Percentiles rank a stretch among this genome's conserved stretches.
Evolutionary conservation across 2,888 invertebrate genomes (phyloP).

Genomic region (Uloborus plumipes): DNA sequence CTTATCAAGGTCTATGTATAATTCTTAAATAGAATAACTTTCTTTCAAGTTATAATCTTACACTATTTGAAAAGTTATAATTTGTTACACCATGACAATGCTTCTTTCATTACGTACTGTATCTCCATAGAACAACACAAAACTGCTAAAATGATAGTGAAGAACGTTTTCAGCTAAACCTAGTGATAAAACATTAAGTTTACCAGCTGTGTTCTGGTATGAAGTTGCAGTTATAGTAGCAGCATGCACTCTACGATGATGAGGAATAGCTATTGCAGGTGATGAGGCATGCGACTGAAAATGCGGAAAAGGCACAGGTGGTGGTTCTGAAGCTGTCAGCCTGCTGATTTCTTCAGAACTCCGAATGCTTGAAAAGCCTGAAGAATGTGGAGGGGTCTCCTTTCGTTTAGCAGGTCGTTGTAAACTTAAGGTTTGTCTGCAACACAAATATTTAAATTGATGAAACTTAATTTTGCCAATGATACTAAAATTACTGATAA

Average conservation of each 20-base stretch:
- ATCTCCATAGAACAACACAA: no score
- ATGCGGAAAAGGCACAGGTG: slow-evolving; percentile 21
- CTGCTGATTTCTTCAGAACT: slow-evolving; percentile 58
- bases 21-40: no score
- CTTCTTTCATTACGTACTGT: no score
- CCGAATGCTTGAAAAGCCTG: slow-evolving; percentile 2
- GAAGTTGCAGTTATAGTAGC: slow-evolving; percentile 16
- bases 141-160: no score
- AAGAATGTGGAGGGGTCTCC: slow-evolving; percentile 35
- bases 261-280: slow-evolving; percentile 65
- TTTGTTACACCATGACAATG: no score
- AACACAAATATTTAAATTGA: slow-evolving; percentile 3
- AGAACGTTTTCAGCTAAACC: no score
- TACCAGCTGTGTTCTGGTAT: slow-evolving; percentile 44
- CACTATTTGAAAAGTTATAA: no score
- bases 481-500: no score
- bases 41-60: no score
- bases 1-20: no score
- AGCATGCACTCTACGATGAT: slow-evolving; percentile 7
- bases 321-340: slow-evolving; percentile 46
- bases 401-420: slow-evolving; percentile 61
- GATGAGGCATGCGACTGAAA: slow-evolving; percentile 59
- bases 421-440: slow-evolving; percentile 64
- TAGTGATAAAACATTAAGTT: neutral
- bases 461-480: no score